These are phyloP conservation scores for Symphodus melops DNA, from an alignment of 2,113 vertebrate genomes.

Conservation along the genomic window DNA sequence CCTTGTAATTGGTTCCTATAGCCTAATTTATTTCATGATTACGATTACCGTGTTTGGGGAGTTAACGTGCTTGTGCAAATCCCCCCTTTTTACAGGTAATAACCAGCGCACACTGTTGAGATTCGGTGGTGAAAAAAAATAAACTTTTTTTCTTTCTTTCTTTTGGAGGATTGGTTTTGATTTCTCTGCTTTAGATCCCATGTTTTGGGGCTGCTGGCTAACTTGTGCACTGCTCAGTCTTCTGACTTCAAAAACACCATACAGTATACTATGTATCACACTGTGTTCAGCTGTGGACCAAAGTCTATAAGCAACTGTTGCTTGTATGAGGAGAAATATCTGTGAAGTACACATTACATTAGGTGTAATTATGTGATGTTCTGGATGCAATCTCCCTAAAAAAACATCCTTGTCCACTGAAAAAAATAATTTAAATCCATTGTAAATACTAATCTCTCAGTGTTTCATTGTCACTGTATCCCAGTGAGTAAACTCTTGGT, in stretches of 20 bases:
- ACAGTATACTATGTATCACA: not conserved
- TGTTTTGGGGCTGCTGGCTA: constrained; percentile 15
- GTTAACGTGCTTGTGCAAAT: not conserved
- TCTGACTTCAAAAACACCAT: constrained; percentile 4
- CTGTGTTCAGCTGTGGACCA: constrained; percentile 16
- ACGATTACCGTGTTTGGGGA: not conserved
- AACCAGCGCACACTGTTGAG: not conserved
- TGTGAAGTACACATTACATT: not conserved
- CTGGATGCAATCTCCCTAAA: constrained; percentile 29
- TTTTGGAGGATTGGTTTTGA: constrained; percentile 25
- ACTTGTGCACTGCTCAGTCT: constrained; percentile 7
- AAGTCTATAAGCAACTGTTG: constrained; percentile 54
- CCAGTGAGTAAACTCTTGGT: constrained; percentile 23
- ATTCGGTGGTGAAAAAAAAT: not conserved
- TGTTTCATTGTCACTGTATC: constrained; percentile 12
- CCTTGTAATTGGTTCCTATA: no score
- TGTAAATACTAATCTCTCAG: constrained; percentile 35
- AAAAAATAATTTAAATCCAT: constrained; percentile 16
- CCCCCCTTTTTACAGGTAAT: no score
- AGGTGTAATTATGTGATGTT: not conserved
- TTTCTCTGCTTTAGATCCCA: constrained; percentile 17
- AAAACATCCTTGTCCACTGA: not conserved
- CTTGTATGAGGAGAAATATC: constrained; percentile 9
- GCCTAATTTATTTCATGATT: no score
- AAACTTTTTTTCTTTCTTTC: constrained; percentile 2